Evolutionary conservation across 2,888 invertebrate genomes (phyloP), one percentile per base, ranked within the genome.

Genomic region (Dryomyza anilis): DNA sequence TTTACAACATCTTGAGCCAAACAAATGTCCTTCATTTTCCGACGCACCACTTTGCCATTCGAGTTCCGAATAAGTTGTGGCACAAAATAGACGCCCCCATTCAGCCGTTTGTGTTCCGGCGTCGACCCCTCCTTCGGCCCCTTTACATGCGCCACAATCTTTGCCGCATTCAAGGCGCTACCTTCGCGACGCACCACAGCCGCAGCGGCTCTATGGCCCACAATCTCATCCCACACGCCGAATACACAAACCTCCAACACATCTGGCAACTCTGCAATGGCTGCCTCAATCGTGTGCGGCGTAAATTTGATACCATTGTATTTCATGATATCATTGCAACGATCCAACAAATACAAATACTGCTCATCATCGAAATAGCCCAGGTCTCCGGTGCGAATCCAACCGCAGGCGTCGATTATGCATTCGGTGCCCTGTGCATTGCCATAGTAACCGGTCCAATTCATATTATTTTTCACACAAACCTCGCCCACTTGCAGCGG

Each of bases 281-380:
- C 67, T 10, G 66, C 61, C 69, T 80, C 81, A 14, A 79, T 76
- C 62, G 79, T 79, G 0, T 71, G 72, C 53, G 80, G 79, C 67
- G 73, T 78, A 50, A 76, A 75, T 36, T 78, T 75, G 3, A 72
- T 68, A 7, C 74, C 74, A 21, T 74, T 71, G 63, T 73, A 80
- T 63, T 78, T 78, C 0, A 80, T 64, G 2, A 79, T 73, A 59
- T 81, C 80, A 65, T 80, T 81, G 33, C 73, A 76, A 0, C 81
- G 73, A 64, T 75, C 82, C 5, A 73, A 72, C 27, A 80, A 68
- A 56, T 71, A 75, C 3, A 81, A 64, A 67, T 69, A 74, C 12
- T 80, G 76, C 43, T 78, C 73, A 1, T 78, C 72, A 63, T 82
- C 79, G 61, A 82, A 77, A 59, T 76, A 73, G 5, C 81, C 81